Evolutionary conservation across 2,113 vertebrate genomes (phyloP), one percentile per base, ranked within the genome.

Genomic region (Catharus bicknelli): DNA sequence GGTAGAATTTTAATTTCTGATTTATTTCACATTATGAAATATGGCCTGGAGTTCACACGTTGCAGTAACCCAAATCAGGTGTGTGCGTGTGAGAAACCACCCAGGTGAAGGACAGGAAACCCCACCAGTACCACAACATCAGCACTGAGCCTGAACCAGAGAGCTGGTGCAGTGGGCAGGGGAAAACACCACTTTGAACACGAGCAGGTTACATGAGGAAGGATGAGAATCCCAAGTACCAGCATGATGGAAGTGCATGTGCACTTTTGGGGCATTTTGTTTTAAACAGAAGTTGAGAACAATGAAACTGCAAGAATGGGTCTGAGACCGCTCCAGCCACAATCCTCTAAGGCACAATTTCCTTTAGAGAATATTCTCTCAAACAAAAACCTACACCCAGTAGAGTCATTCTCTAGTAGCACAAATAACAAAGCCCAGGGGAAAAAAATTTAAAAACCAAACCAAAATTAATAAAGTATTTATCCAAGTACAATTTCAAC

Each of bases 261-360:
- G 40, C 0, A 0, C 26, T 80, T 80, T 74, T 0, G 0, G 51
- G 14, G 27, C 0, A 0, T 47, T 90, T 34, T 62, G 69, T 87
- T 86, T 80, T 38, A 20, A 88, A 74, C 38, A 53, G 6, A 77
- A 87, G 36, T 6, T 67, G 72, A 63, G 51, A 95, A 62, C 55
- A 88, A 89, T 27, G 6, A 27, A 93, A 86, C 42, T 43, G 25
- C 1, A 2, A 77, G 32, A 91, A 77, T 19, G 23, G 51, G 43
- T 57, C 87, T 85, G 69, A 43, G 67, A 75, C 26, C 45, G 70
- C 55, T 85, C 47, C 85, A 85, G 78, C 40, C 50, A 23, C 88
- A 88, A 50, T 58, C 47, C 73, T 54, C 62, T 54, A 54, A 63
- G 57, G 53, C 55, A 25, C 45, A 20, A 30, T 75, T 78, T 91